Conservation (phyloP, 2,113 vertebrate genomes). For the Candoia aspera region DNA sequence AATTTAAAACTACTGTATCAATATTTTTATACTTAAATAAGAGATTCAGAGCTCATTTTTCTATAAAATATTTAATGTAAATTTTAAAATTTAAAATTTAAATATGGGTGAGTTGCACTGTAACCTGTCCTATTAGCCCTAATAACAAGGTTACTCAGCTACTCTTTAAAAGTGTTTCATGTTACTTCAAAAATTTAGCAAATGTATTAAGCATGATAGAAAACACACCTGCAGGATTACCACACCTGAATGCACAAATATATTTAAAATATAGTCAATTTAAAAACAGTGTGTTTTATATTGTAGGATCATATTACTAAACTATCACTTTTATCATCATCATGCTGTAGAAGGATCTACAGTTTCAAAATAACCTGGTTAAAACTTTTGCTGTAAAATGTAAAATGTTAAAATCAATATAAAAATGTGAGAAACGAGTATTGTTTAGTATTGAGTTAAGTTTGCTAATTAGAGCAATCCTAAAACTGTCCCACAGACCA, state of each 20-base stretch:
- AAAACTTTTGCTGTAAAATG: background rate
- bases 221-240: background rate
- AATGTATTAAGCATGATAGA: background rate
- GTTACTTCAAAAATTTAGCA: background rate
- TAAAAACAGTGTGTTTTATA: background rate
- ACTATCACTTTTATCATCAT: background rate
- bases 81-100: background rate
- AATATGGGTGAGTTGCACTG: background rate
- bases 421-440: background rate
- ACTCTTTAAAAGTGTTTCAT: background rate
- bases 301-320: background rate
- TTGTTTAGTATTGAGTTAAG: background rate
- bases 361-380: background rate
- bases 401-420: too few species aligned
- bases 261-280: background rate
- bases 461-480: background rate
- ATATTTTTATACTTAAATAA: constrained; percentile 6
- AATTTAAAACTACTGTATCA: background rate
- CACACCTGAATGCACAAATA: background rate
- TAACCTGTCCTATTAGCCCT: background rate
- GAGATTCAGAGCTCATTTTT: background rate
- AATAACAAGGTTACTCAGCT: background rate
- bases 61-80: background rate
- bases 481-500: background rate
- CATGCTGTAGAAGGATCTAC: background rate